Evolutionary conservation across 1,140 invertebrate species (phyloP).

Genomic region (Calycopis cecrops): DNA sequence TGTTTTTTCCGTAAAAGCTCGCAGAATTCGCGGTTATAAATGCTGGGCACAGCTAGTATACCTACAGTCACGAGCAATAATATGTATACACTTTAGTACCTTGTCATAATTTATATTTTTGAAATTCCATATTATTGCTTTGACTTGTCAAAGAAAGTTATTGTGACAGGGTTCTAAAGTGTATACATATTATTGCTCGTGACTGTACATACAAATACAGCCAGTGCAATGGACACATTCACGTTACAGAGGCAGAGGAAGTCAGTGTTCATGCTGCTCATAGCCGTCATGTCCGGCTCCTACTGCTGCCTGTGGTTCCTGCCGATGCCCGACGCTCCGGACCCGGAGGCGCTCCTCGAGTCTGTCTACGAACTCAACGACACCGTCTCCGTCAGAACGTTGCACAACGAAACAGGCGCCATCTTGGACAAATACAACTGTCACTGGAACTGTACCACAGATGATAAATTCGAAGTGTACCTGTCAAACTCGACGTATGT

Average conservation of each 20-base stretch:
- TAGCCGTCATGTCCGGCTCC: constrained; percentile 77
- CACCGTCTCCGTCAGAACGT: constrained; percentile 44
- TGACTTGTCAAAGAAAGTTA: too few species aligned
- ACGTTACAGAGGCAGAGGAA: constrained; percentile 77
- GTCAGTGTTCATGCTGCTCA: constrained; percentile 80
- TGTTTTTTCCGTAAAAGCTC: too few species aligned
- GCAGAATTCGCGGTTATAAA: too few species aligned
- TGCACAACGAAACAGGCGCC: constrained; percentile 24
- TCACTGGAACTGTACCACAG: constrained; percentile 51
- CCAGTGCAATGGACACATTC: too few species aligned
- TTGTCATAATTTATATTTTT: too few species aligned
- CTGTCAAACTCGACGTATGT: constrained; percentile 46
- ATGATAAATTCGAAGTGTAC: constrained; percentile 41
- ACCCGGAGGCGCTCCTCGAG: constrained; percentile 31
- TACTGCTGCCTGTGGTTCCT: constrained; percentile 81
- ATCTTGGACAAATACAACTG: constrained; percentile 47
- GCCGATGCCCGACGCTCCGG: constrained; percentile 61
- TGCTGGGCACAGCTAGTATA: too few species aligned
- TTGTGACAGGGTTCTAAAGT: too few species aligned
- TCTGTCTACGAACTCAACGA: constrained; percentile 52
- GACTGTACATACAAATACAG: too few species aligned
- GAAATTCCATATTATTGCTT: too few species aligned
- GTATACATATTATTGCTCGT: too few species aligned
- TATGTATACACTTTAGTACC: too few species aligned
- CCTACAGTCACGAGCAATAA: too few species aligned